Conservation (phyloP, 1,140 invertebrate species). For the Papilio polytes region DNA sequence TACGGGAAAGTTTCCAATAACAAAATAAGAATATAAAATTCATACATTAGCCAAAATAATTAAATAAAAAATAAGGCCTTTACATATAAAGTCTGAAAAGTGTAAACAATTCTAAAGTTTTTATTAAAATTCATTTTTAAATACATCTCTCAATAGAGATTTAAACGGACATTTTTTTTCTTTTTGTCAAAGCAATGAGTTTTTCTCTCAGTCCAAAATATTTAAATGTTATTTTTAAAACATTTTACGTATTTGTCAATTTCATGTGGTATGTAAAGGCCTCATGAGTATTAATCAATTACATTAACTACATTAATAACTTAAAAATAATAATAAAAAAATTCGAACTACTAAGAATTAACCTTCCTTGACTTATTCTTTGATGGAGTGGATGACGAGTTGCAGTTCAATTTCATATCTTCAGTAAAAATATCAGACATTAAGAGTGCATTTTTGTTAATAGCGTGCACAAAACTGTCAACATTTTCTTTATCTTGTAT, state of each 20-base stretch:
- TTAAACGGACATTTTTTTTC: too few species aligned
- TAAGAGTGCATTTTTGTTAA: slow-evolving; percentile 68
- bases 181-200: too few species aligned
- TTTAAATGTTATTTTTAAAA: too few species aligned
- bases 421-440: slow-evolving; percentile 79
- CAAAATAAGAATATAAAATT: slow-evolving; percentile 29
- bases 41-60: neutral
- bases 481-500: slow-evolving; percentile 72
- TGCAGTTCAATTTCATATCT: slow-evolving; percentile 79
- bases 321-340: slow-evolving; percentile 29
- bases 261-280: too few species aligned
- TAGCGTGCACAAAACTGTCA: slow-evolving; percentile 56
- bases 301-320: slow-evolving; percentile 15
- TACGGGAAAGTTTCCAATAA: neutral
- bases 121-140: too few species aligned
- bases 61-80: neutral
- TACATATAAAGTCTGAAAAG: too few species aligned
- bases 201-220: too few species aligned
- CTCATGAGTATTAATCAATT: neutral
- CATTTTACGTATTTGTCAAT: too few species aligned
- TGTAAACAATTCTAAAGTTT: too few species aligned
- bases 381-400: slow-evolving; percentile 81
- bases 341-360: slow-evolving; percentile 51
- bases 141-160: too few species aligned
- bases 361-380: slow-evolving; percentile 72